Evolutionary conservation across 2,797 vertebrate genomes (phyloP).

Genomic region (Gila robusta): DNA sequence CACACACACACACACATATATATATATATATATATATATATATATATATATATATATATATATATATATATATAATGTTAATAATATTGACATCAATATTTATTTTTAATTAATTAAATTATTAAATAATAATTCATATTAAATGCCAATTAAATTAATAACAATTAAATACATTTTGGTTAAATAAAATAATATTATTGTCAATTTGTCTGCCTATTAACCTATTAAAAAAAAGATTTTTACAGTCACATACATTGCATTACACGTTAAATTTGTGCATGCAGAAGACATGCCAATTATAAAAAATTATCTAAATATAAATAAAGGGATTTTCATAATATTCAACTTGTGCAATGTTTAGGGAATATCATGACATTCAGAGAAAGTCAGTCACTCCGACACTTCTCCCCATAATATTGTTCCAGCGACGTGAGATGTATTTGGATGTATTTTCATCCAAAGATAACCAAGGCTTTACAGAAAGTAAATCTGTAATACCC

Average conservation of each 20-base stretch:
- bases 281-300: neutral
- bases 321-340: neutral
- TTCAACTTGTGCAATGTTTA: neutral
- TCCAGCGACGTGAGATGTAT: too few species aligned
- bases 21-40: too few species aligned
- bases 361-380: neutral
- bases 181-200: neutral
- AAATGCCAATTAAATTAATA: too few species aligned
- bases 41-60: too few species aligned
- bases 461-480: slow-evolving; percentile 10
- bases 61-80: too few species aligned
- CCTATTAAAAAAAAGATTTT: too few species aligned
- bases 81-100: too few species aligned
- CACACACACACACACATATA: too few species aligned
- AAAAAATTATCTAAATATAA: neutral
- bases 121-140: too few species aligned
- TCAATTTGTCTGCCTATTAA: neutral
- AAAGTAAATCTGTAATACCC: neutral
- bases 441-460: neutral
- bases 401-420: neutral
- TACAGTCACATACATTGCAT: neutral
- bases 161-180: neutral
- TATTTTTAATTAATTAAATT: too few species aligned
- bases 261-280: neutral
- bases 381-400: neutral